Percentiles rank a stretch among this genome's conserved stretches.
These are phyloP conservation scores for Galendromus occidentalis DNA, from an alignment of 1,140 invertebrate species.

Conservation along the genomic window DNA sequence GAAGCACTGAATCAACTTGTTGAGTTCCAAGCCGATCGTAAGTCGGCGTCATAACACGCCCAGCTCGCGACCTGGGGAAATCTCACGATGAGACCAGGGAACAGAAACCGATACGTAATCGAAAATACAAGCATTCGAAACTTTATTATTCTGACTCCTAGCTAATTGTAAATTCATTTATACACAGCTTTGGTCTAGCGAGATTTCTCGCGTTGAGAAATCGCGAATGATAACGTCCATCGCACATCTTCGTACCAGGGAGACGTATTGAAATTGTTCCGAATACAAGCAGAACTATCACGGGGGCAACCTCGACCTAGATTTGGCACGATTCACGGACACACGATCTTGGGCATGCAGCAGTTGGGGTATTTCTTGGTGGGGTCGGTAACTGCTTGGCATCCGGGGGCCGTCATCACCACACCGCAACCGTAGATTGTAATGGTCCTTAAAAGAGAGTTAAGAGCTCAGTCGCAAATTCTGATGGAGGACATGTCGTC, in stretches of 20 bases:
- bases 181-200: no score
- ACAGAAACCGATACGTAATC: no score
- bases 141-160: no score
- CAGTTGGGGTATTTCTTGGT: not conserved
- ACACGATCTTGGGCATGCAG: not conserved
- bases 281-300: not conserved
- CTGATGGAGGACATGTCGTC: not conserved
- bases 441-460: not conserved
- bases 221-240: not conserved
- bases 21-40: no score
- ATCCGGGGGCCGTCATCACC: not conserved
- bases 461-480: not conserved
- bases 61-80: no score
- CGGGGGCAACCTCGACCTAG: not conserved
- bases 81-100: no score
- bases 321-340: not conserved
- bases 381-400: not conserved
- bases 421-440: not conserved
- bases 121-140: no score
- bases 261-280: not conserved
- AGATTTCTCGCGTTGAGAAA: not conserved
- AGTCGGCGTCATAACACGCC: no score
- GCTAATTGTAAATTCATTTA: no score
- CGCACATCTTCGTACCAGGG: not conserved
- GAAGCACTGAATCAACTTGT: no score